A percentile compares a stretch with the other conserved stretches of the same genome.
phyloP scores from a whole-genome alignment of 2,113 vertebrate genomes.

The Heterochromis multidens region DNA sequence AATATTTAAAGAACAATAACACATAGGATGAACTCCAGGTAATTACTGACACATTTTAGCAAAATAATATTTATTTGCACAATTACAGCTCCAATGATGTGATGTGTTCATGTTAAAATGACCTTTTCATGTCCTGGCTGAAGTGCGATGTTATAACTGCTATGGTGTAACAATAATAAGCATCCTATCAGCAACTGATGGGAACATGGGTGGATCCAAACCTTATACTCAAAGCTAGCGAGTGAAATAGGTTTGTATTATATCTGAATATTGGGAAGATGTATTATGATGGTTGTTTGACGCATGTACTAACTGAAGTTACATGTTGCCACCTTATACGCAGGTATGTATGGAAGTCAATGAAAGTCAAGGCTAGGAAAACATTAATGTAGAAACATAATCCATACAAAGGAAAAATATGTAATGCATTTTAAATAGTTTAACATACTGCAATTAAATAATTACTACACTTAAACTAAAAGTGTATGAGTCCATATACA shows the following conservation, averaged over 20 bases:
- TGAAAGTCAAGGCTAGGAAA: not conserved
- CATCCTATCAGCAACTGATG: not conserved
- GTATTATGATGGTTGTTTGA: too few relatives aligned
- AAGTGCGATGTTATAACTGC: not conserved
- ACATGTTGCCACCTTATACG: too few relatives aligned
- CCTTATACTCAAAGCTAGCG: not conserved
- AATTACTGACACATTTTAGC: not conserved
- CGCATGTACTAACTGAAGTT: too few relatives aligned
- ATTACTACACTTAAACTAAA: not conserved
- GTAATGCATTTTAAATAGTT: not conserved
- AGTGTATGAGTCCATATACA: not conserved
- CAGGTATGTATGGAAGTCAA: not conserved
- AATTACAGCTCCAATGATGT: not conserved
- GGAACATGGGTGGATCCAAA: not conserved
- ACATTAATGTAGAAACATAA: not conserved
- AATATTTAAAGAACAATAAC: not conserved
- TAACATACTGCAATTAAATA: not conserved
- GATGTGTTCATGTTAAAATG: not conserved
- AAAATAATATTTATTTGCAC: not conserved
- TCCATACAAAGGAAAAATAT: not conserved
- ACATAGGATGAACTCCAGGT: not conserved
- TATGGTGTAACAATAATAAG: not conserved
- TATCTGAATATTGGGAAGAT: not conserved
- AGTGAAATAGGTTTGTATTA: not conserved
- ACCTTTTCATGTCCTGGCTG: not conserved